Percentiles rank a stretch among this genome's conserved stretches.
phyloP scores from a whole-genome alignment of 2,888 invertebrate genomes.

The Hydrotaea diabolus region DNA sequence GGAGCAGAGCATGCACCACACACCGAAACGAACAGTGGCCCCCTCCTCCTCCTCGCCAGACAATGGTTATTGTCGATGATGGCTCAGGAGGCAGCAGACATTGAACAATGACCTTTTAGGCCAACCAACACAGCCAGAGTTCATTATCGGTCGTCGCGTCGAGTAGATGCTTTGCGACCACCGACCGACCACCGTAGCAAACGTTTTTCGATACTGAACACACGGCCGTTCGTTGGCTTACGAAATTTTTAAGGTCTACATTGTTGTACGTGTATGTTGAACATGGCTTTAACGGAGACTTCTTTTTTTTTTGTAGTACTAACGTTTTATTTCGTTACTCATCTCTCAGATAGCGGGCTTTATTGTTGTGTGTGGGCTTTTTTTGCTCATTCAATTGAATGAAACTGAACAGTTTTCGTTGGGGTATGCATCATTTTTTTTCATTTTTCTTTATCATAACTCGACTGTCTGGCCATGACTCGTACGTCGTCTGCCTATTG shows the following conservation, averaged over 20 bases:
- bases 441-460: background rate
- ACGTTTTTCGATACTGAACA: background rate
- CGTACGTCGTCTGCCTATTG: background rate
- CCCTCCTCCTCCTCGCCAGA: no score
- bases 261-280: background rate
- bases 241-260: background rate
- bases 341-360: background rate
- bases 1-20: background rate
- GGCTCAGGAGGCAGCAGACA: conserved; percentile 20
- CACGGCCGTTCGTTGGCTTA: conserved; percentile 18
- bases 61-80: background rate
- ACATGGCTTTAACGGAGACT: background rate
- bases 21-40: background rate
- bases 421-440: no score
- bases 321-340: background rate
- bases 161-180: conserved; percentile 20
- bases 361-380: background rate
- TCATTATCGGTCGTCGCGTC: conserved; percentile 44
- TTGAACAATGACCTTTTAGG: conserved; percentile 49
- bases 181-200: background rate
- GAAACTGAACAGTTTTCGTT: background rate
- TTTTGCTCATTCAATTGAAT: background rate
- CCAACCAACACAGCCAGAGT: conserved; percentile 33
- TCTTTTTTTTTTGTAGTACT: background rate
- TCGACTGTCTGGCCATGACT: background rate